Evolutionary conservation across 2,113 vertebrate species (phyloP).

Genomic region (Tretioscincus oriximinensis): DNA sequence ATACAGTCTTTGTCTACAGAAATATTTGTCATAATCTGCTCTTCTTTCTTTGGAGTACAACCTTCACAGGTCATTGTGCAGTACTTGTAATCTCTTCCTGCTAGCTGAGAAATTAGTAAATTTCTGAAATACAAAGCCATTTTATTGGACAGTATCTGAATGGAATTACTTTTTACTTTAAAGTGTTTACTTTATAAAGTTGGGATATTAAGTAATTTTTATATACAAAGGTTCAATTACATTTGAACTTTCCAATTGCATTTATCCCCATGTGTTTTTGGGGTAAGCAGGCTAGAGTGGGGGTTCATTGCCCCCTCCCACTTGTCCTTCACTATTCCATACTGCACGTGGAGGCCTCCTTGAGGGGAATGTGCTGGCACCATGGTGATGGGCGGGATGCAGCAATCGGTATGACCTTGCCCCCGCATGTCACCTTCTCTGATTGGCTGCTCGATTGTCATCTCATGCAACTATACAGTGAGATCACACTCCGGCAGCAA

Average conservation of each 20-base stretch:
- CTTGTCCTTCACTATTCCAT: too few species aligned
- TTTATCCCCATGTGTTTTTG: background rate
- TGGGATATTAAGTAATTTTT: background rate
- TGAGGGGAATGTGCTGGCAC: too few species aligned
- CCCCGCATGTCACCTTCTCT: too few species aligned
- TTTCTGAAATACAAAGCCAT: slow-evolving; percentile 23
- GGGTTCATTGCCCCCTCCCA: too few species aligned
- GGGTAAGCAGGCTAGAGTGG: too few species aligned
- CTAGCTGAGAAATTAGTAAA: slow-evolving; percentile 40
- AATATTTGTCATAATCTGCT: background rate
- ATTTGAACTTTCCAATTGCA: background rate
- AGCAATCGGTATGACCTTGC: too few species aligned
- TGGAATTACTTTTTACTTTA: background rate
- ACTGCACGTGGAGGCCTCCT: too few species aligned
- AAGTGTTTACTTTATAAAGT: background rate
- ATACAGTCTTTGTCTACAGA: slow-evolving; percentile 10
- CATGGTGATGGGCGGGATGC: too few species aligned
- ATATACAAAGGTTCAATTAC: background rate
- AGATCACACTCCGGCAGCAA: too few species aligned
- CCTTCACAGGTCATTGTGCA: slow-evolving; percentile 64
- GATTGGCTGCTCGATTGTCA: too few species aligned
- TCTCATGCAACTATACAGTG: too few species aligned
- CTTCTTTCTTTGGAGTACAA: slow-evolving; percentile 16
- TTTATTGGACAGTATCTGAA: slow-evolving; percentile 43
- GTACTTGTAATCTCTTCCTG: slow-evolving; percentile 40